Evolutionary conservation across 1,140 invertebrate genomes (phyloP).

Genomic region (Holotrichia oblita): DNA sequence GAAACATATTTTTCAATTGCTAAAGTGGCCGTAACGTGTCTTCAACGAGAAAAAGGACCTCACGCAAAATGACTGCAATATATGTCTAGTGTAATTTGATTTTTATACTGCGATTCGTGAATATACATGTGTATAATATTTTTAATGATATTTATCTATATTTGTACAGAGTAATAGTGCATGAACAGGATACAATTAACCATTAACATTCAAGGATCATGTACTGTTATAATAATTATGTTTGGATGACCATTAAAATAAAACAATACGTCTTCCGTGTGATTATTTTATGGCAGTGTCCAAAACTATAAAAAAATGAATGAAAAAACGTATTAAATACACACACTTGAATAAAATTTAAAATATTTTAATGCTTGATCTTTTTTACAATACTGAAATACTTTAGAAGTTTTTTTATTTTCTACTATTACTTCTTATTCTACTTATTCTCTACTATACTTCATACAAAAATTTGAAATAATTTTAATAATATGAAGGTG

Average conservation of each 20-base stretch:
- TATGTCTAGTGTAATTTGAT: background rate
- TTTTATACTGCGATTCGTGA: background rate
- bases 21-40: too few relatives aligned
- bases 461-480: too few relatives aligned
- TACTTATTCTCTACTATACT: too few relatives aligned
- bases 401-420: too few relatives aligned
- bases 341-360: too few relatives aligned
- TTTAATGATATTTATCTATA: slow-evolving; percentile 20
- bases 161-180: slow-evolving; percentile 10
- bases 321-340: too few relatives aligned
- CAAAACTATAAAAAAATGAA: too few relatives aligned
- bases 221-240: background rate
- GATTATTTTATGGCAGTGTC: background rate
- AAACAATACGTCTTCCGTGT: background rate
- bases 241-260: background rate
- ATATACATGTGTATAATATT: slow-evolving; percentile 6
- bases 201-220: slow-evolving; percentile 25
- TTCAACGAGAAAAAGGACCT: too few relatives aligned
- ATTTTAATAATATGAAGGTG: too few relatives aligned
- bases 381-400: too few relatives aligned
- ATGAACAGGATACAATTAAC: slow-evolving; percentile 19
- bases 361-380: too few relatives aligned
- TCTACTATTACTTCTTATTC: too few relatives aligned
- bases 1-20: background rate
- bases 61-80: background rate